Percentiles rank a stretch among this genome's conserved stretches.
Conservation (phyloP, 2,113 vertebrate genomes). For the Hyperopisus bebe region DNA sequence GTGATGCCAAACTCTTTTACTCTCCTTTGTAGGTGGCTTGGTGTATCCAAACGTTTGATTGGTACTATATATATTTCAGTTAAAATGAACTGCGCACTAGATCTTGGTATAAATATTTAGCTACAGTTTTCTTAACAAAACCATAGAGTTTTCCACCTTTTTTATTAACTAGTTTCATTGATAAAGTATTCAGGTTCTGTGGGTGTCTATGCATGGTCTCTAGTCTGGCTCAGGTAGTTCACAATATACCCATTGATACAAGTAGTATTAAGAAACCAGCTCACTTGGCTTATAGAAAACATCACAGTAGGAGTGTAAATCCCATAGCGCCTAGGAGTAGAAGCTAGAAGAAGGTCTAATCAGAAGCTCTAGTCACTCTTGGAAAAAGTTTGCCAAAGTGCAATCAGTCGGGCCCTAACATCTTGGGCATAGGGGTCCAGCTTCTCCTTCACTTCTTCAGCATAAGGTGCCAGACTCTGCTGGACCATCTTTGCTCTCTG, state of each 20-base stretch:
- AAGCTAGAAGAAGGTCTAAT: not conserved
- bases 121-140: not conserved
- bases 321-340: not conserved
- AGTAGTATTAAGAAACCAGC: not conserved
- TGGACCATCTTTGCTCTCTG: slow-evolving; percentile 46
- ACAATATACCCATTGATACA: not conserved
- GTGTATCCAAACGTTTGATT: not conserved
- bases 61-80: not conserved
- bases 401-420: slow-evolving; percentile 41
- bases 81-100: not conserved
- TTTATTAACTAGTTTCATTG: not conserved
- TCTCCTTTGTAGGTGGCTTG: not conserved
- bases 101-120: not conserved
- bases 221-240: not conserved
- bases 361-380: slow-evolving; percentile 22
- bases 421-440: slow-evolving; percentile 51
- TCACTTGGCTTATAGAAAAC: not conserved
- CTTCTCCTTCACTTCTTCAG: slow-evolving; percentile 42
- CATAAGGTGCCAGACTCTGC: slow-evolving; percentile 50
- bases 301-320: not conserved
- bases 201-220: not conserved
- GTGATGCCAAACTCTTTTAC: not conserved
- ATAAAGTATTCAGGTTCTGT: not conserved
- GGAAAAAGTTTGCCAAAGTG: slow-evolving; percentile 43
- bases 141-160: not conserved